Percentiles rank a stretch among this genome's conserved stretches.
Evolutionary conservation across 2,797 vertebrate species (phyloP).

Genomic region (Arctocebus calabarensis): DNA sequence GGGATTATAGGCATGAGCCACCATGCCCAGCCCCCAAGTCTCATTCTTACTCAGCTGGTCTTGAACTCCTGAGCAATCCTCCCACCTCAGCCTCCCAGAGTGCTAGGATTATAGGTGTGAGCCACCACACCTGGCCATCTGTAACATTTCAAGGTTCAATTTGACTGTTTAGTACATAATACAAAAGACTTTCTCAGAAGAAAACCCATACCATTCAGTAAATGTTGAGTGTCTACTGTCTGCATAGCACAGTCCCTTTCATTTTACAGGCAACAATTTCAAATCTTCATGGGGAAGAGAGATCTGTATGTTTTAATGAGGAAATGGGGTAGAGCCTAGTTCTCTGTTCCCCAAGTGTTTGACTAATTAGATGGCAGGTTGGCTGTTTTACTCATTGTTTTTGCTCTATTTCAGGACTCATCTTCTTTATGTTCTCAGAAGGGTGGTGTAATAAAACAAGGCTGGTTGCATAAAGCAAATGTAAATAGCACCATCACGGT

Average conservation of each 20-base stretch:
- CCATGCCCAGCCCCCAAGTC: no score
- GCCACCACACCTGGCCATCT: no score
- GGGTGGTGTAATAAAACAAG: constrained; percentile 97
- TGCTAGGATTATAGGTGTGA: no score
- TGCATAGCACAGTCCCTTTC: neutral
- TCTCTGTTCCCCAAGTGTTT: neutral
- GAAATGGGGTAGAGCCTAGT: neutral
- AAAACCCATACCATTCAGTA: neutral
- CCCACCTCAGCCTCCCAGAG: no score
- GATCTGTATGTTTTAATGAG: constrained; percentile 32
- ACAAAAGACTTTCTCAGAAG: constrained; percentile 5
- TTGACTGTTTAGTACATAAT: neutral
- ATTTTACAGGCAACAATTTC: neutral
- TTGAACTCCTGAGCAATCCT: no score
- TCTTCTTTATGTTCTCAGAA: constrained; percentile 96
- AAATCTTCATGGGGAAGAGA: neutral
- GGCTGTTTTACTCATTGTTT: constrained; percentile 2
- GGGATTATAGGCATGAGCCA: no score
- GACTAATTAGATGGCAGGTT: neutral
- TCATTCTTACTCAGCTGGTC: no score
- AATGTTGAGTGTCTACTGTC: neutral
- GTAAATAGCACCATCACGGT: constrained; percentile 98
- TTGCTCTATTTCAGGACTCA: constrained; percentile 90
- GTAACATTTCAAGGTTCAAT: constrained; percentile 12
- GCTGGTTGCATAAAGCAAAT: constrained; percentile 98